Conservation (phyloP, 2,113 vertebrate species). For the Scalopus aquaticus region DNA sequence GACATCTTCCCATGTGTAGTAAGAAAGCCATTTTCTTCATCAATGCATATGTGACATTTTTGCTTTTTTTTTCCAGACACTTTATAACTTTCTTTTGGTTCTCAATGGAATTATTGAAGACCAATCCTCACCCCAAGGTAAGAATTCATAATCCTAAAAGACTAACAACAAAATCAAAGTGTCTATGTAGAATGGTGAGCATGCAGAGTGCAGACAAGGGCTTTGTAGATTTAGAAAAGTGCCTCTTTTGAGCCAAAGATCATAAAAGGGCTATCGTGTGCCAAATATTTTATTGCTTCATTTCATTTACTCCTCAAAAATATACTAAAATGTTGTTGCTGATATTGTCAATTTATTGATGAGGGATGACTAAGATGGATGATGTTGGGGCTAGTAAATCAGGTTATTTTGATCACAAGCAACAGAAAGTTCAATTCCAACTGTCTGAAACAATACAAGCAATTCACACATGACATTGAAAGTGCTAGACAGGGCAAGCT, state of each 20-base stretch:
- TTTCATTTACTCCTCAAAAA: conserved; percentile 9
- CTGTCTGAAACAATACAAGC: background rate
- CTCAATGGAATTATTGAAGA: background rate
- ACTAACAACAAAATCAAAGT: background rate
- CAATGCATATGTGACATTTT: background rate
- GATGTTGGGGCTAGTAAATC: background rate
- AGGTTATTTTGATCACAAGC: background rate
- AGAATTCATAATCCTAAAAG: background rate
- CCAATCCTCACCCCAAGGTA: background rate
- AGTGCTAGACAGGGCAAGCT: background rate
- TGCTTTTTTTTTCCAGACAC: background rate
- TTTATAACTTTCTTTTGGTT: background rate
- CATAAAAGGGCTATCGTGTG: background rate
- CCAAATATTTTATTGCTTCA: background rate
- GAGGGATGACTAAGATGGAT: background rate
- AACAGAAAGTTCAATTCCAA: background rate
- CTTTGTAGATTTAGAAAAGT: conserved; percentile 2
- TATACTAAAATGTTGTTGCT: background rate
- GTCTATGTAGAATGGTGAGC: background rate
- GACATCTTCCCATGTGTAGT: background rate
- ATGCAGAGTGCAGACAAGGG: background rate
- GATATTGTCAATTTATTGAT: background rate
- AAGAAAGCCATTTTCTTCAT: background rate
- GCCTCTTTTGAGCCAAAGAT: background rate
- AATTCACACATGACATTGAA: background rate